Percentiles rank a stretch among this genome's conserved stretches.
Conservation (phyloP, 2,797 vertebrate genomes). For the Cyprinella venusta region DNA sequence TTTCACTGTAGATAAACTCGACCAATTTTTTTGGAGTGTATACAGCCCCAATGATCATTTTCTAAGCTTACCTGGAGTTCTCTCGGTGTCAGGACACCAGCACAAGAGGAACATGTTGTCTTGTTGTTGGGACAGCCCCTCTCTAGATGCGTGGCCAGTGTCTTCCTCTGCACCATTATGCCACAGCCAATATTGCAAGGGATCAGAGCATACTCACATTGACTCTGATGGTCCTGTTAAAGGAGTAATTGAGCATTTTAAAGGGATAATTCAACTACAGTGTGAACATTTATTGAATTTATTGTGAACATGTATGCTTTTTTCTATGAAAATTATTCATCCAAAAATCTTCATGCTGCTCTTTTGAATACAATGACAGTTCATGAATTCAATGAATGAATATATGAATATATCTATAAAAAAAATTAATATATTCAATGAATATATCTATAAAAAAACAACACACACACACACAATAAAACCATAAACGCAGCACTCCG, state of each 20-base stretch:
- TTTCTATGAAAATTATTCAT: background rate
- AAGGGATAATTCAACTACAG: background rate
- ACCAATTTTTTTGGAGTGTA: background rate
- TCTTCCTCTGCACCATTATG: constrained; percentile 72
- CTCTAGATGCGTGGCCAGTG: constrained; percentile 75
- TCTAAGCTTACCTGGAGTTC: constrained; percentile 68
- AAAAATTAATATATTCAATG: too few relatives aligned
- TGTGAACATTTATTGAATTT: background rate
- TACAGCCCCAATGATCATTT: background rate
- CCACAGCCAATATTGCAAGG: constrained; percentile 78
- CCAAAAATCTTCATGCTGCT: background rate
- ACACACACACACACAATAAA: background rate
- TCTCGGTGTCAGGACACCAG: constrained; percentile 57
- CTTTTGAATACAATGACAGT: background rate
- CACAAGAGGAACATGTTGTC: constrained; percentile 65
- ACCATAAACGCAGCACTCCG: background rate
- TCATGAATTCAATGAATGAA: too few relatives aligned
- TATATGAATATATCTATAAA: background rate
- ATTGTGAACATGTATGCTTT: background rate
- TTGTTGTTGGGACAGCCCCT: constrained; percentile 74
- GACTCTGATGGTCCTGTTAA: constrained; percentile 76
- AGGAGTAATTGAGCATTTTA: background rate
- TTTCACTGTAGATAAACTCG: background rate
- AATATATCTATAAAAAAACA: background rate
- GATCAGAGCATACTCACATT: constrained; percentile 76